Conservation (phyloP, 2,797 vertebrate genomes). For the Vespertilio murinus region DNA sequence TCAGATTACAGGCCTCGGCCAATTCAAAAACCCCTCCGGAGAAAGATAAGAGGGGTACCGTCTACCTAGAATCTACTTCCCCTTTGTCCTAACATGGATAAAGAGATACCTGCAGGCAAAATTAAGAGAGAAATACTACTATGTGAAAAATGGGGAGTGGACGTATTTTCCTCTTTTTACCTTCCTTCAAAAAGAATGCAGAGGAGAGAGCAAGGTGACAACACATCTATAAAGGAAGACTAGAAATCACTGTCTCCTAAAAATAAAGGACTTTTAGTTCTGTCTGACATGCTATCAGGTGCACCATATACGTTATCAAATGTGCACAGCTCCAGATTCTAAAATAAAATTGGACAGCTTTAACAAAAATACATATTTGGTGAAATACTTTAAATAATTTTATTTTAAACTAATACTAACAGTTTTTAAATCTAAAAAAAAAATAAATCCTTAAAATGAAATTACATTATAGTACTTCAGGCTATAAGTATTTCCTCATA, state of each 20-base stretch:
- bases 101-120: not conserved
- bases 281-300: not conserved
- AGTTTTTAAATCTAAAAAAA: not conserved
- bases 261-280: not conserved
- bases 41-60: not conserved
- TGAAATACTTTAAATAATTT: not conserved
- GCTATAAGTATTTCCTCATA: not conserved
- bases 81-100: not conserved
- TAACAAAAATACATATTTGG: not conserved
- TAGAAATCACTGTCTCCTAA: not conserved
- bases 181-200: not conserved
- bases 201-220: not conserved
- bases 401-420: constrained; percentile 22
- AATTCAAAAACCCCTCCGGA: not conserved
- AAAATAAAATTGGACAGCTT: not conserved
- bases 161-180: not conserved
- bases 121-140: not conserved
- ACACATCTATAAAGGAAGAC: not conserved
- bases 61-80: not conserved
- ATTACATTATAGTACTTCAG: not conserved
- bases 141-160: not conserved
- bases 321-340: not conserved
- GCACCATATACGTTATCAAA: not conserved
- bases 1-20: not conserved
- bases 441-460: not conserved